Conservation (phyloP, 2,888 invertebrate genomes). For the Leucania comma region DNA sequence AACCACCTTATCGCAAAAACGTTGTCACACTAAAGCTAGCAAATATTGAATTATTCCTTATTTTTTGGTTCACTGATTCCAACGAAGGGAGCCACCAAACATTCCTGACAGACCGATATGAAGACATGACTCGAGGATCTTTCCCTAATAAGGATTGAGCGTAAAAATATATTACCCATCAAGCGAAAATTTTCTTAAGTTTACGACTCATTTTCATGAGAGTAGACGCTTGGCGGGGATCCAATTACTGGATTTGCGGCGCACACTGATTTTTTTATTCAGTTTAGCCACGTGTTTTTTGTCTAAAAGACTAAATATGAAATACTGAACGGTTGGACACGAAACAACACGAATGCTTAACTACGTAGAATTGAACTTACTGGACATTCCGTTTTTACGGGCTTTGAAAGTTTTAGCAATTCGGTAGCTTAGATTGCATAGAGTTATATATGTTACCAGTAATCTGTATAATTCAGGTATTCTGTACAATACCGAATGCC, state of each 20-base stretch:
- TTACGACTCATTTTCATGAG: conserved; percentile 67
- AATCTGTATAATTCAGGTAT: too few relatives aligned
- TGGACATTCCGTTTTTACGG: conserved; percentile 3
- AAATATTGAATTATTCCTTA: conserved; percentile 64
- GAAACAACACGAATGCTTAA: conserved; percentile 30
- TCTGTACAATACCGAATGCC: too few relatives aligned
- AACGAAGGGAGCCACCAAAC: conserved; percentile 52
- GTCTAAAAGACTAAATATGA: conserved; percentile 46
- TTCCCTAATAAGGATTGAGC: conserved; percentile 61
- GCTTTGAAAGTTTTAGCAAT: background rate
- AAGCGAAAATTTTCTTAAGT: conserved; percentile 66
- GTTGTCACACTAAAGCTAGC: conserved; percentile 44
- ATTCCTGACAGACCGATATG: conserved; percentile 63
- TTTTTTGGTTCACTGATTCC: conserved; percentile 64
- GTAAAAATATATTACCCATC: conserved; percentile 68
- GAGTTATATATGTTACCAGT: too few relatives aligned
- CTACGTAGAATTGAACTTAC: background rate
- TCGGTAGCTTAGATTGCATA: background rate
- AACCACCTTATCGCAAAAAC: conserved; percentile 52
- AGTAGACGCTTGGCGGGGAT: conserved; percentile 63
- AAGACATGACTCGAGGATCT: conserved; percentile 56
- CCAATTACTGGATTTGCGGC: conserved; percentile 66
- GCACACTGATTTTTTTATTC: conserved; percentile 62
- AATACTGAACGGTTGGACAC: conserved; percentile 33
- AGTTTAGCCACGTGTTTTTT: conserved; percentile 48